These are phyloP conservation scores for Achroia grisella DNA, from an alignment of 1,140 invertebrate species.

Conservation along the genomic window DNA sequence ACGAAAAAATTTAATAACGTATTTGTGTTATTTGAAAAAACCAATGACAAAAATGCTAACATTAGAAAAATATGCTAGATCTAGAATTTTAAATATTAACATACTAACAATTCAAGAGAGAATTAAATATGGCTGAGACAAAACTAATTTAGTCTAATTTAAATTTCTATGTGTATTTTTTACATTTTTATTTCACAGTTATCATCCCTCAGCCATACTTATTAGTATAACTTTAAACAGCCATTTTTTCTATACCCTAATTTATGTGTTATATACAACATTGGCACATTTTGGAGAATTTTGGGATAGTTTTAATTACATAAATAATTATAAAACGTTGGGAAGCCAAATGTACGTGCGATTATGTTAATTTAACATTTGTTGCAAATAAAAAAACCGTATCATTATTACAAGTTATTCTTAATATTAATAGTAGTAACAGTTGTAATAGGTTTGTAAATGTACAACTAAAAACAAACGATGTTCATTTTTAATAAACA, in stretches of 20 bases:
- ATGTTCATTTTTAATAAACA: too few relatives aligned
- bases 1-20: conserved; percentile 10
- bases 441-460: too few relatives aligned
- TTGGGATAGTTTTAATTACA: not conserved
- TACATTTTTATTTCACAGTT: not conserved
- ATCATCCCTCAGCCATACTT: conserved; percentile 3
- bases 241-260: conserved; percentile 18
- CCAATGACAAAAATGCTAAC: conserved; percentile 9
- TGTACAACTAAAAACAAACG: too few relatives aligned
- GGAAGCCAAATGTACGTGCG: too few relatives aligned
- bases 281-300: conserved; percentile 11
- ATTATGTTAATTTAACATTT: too few relatives aligned
- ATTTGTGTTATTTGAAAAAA: not conserved
- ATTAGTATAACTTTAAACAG: conserved; percentile 19
- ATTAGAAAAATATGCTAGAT: conserved; percentile 33
- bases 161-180: too few relatives aligned
- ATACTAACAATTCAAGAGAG: not conserved
- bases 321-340: not conserved
- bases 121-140: not conserved
- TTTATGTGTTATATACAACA: conserved; percentile 5
- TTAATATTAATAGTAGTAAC: too few relatives aligned
- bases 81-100: conserved; percentile 15
- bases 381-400: too few relatives aligned
- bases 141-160: too few relatives aligned
- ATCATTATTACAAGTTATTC: too few relatives aligned